Base-by-base conservation (phyloP, 2,113 vertebrate species). In the Vireo altiloquus region DNA sequence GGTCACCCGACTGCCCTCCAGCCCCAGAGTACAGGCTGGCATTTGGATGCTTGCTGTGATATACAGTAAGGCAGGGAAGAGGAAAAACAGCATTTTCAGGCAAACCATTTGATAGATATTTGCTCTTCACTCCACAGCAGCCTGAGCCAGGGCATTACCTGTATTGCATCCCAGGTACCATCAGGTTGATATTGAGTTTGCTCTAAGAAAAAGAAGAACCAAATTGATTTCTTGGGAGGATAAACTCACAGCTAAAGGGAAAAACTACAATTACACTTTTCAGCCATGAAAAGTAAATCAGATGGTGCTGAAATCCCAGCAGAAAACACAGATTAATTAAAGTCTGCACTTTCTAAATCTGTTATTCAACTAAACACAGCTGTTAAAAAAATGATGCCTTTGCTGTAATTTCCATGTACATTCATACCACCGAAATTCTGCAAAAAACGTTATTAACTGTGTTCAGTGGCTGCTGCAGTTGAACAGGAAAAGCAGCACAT, bases 251-350 rank as follows among this genome's bases (percentile, higher is more conserved):
- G 96, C 96, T 97, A 96, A 97, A 89, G 92, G 93, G 87, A 68
- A 94, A 94, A 96, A 96, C 94, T 96, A 98, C 97, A 98, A 96
- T 98, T 98, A 98, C 71, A 97, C 88, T 94, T 98, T 98, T 97
- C 96, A 98, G 96, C 88, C 85, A 97, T 96, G 93, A 97, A 97
- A 98, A 97, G 95, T 96, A 98, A 98, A 97, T 98, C 97, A 97
- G 96, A 97, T 98, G 97, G 97, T 97, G 93, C 97, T 97, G 94
- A 98, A 98, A 98, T 98, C 97, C 97, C 97, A 97, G 94, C 96
- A 98, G 97, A 98, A 98, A 98, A 98, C 97, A 98, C 93, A 98
- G 97, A 98, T 98, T 98, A 98, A 98, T 98, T 98, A 98, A 97
- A 98, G 95, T 97, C 97, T 98, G 97, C 95, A 97, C 95, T 97